phyloP scores from a whole-genome alignment of 2,797 vertebrate genomes.

The Phoxinus dragarum region DNA sequence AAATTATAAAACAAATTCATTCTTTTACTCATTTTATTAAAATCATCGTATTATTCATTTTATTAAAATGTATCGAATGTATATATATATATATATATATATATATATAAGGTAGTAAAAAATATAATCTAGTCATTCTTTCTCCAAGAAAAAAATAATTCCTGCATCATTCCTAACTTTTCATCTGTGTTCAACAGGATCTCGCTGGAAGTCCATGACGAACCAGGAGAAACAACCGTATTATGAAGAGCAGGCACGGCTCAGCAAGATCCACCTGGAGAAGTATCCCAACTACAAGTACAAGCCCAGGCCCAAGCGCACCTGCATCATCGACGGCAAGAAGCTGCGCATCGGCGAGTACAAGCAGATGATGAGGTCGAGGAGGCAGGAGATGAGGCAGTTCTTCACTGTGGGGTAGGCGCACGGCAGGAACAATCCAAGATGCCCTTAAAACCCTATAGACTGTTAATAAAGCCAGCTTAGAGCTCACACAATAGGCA shows the following conservation, averaged over 20 bases:
- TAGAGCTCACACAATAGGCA: slow-evolving; percentile 50
- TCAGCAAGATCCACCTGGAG: slow-evolving; percentile 98
- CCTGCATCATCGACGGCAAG: slow-evolving; percentile 99
- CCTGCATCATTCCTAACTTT: neutral
- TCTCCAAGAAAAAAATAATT: neutral
- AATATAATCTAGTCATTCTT: neutral
- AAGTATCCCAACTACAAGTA: slow-evolving; percentile 99
- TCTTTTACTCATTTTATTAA: neutral
- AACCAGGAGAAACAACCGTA: slow-evolving; percentile 99
- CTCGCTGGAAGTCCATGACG: slow-evolving; percentile 98
- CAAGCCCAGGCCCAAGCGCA: slow-evolving; percentile 98
- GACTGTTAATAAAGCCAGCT: slow-evolving; percentile 27
- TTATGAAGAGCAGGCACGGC: slow-evolving; percentile 97
- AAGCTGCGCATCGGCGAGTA: slow-evolving; percentile 98
- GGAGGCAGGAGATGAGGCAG: slow-evolving; percentile 99
- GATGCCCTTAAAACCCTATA: slow-evolving; percentile 9
- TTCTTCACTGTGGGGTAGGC: slow-evolving; percentile 98
- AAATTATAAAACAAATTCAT: neutral
- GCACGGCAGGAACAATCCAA: slow-evolving; percentile 28
- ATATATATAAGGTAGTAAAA: neutral
- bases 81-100: neutral
- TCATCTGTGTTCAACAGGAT: slow-evolving; percentile 76
- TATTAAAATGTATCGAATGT: neutral
- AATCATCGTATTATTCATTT: neutral
- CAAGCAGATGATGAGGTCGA: slow-evolving; percentile 99